Conservation (phyloP, 2,888 invertebrate genomes). For the Steinernema scapterisci region DNA sequence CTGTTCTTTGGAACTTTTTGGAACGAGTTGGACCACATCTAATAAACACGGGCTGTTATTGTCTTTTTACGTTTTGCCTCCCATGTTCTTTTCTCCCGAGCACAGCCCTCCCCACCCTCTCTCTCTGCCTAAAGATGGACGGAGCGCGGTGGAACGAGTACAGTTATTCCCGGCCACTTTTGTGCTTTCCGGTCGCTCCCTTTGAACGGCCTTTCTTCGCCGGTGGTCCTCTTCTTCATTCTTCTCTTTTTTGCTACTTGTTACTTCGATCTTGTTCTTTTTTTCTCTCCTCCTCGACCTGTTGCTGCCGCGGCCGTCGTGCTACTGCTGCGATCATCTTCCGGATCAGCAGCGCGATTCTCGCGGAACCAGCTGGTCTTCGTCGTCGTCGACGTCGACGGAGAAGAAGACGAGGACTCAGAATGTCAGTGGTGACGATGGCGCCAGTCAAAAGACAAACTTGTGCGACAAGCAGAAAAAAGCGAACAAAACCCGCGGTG, state of each 20-base stretch:
- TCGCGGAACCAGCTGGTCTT: constrained; percentile 21
- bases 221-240: neutral
- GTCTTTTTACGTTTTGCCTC: no score
- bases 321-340: neutral
- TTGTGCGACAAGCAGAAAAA: neutral
- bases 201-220: neutral
- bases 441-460: constrained; percentile 1
- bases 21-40: neutral
- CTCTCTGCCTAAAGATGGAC: no score
- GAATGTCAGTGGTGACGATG: neutral
- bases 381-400: no score
- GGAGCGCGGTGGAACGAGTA: no score
- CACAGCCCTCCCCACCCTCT: no score
- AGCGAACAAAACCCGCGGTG: constrained; percentile 11
- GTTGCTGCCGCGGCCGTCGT: neutral
- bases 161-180: neutral
- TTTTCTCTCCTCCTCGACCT: neutral
- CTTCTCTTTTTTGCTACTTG: neutral
- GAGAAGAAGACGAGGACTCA: neutral
- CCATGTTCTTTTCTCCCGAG: no score
- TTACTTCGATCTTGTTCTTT: neutral
- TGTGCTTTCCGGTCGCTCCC: constrained; percentile 4
- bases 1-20: neutral
- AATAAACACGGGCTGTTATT: neutral
- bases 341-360: constrained; percentile 2